These are phyloP conservation scores for Cricetomys ansorgei DNA, from an alignment of 2,113 vertebrate genomes.

Conservation along the genomic window DNA sequence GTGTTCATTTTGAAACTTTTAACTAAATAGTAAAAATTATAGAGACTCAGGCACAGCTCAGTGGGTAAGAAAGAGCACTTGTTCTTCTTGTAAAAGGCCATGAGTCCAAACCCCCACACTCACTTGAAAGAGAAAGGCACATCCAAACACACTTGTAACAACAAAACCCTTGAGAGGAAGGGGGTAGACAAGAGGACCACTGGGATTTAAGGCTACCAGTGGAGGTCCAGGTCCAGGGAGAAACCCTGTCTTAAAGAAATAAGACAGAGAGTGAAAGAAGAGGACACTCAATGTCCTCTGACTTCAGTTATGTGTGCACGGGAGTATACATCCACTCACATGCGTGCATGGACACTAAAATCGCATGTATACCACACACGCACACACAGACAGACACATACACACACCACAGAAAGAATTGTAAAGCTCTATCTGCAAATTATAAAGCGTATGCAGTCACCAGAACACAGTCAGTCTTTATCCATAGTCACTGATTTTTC, in stretches of 20 bases:
- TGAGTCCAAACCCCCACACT: not conserved
- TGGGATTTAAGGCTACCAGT: not conserved
- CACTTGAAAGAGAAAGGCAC: not conserved
- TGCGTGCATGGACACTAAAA: not conserved
- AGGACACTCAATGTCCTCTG: not conserved
- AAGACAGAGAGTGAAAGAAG: not conserved
- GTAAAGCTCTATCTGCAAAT: not conserved
- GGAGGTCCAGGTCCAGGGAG: not conserved
- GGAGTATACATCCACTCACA: not conserved
- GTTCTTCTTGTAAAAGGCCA: not conserved
- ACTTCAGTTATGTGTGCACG: too few relatives aligned
- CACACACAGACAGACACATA: not conserved
- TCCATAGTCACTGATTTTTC: not conserved
- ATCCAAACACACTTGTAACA: not conserved
- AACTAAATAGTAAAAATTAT: not conserved
- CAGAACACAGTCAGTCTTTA: not conserved
- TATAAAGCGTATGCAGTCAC: not conserved
- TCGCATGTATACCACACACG: not conserved
- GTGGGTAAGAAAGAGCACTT: not conserved
- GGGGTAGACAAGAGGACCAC: not conserved
- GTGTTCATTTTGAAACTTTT: not conserved
- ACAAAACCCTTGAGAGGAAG: not conserved
- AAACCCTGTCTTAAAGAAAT: not conserved
- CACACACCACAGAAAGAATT: not conserved
- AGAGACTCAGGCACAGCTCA: not conserved